Base-by-base conservation (phyloP, 37 sponge, comb jelly and placozoan genomes). In the Axinella damicornis region DNA sequence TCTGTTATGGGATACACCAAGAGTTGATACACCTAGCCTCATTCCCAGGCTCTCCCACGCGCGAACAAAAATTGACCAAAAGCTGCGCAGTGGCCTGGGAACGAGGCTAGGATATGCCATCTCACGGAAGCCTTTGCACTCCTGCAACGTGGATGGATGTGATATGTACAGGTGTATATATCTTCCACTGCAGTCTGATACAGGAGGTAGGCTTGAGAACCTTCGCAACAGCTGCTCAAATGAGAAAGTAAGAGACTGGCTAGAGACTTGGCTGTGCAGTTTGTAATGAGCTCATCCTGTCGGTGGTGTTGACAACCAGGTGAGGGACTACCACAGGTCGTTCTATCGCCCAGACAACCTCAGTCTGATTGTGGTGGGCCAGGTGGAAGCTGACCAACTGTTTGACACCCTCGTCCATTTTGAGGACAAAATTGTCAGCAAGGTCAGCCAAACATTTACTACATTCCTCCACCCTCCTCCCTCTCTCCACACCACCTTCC, bases 321-420 rank as follows among this genome's bases (percentile, higher is more conserved):
- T 96, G 13, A 36, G 84, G 0, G 76, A 63, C 68, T 96, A 94
- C 69, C 97, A 96, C 64, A 18, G 30, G 12, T 24, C 36, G 14
- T 96, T 69, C 90, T 96, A 96, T 76, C 82, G 95, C 39, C 97
- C 95, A 6, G 95, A 94, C 84, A 96, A 96, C 85, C 79, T 96
- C 21, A 67, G 78, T 67, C 71, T 96, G 25, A 94, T 94, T 22
- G 76, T 96, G n/a, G 62, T 82, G 0, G 97, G 97, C 0, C 83
- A 91, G n/a, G 81, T 96, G 40, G 78, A 87, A 2, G 83, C 86
- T 18, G 80, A 91, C 12, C 75, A 82, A 54, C 55, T 96, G 71
- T 94, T 96, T 52, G 30, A 68, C 33, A 59, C 89, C 52, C 79
- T 96, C 18, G 22, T 38, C 2, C 76, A 71, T 61, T 88, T 96